Evolutionary conservation across 2,113 vertebrate species (phyloP), one percentile per base, ranked within the genome.

Genomic region (Dipodomys merriami): DNA sequence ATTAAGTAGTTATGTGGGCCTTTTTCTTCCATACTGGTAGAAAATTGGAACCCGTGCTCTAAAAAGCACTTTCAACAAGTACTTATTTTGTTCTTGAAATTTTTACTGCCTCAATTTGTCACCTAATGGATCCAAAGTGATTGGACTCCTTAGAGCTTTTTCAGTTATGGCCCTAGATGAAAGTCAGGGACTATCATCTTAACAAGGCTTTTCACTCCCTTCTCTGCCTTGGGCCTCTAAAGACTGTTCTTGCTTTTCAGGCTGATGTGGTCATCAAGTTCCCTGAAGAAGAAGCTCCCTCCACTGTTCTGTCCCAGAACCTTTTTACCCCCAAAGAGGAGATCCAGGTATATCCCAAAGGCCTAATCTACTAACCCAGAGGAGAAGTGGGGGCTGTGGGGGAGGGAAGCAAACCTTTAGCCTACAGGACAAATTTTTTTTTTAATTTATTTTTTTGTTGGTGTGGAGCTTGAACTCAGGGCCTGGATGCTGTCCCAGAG

Each of bases 241-340:
- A 57, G 7, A 49, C 64, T 76, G 0, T 33, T 92, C 1, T 0
- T 94, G 94, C 29, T 65, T 97, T 94, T 90, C 94, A 99, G 99
- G 99, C 99, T 86, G 99, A 99, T 91, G 98, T 99, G 65, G 96
- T 99, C 27, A 98, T 99, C 95, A 99, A 99, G 96, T 99, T 99
- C 94, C 98, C 99, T 88, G 99, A 99, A 65, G 99, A 99, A 95
- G 99, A 99, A 94, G 98, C 97, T 1, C 99, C 99, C 9, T 98
- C 98, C 7, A 97, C 98, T 65, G 97, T 99, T 95, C 99, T 99
- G 95, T 97, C 99, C 64, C 99, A 99, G 98, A 99, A 98, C 15
- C 98, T 99, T 67, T 99, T 99, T 79, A 97, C 98, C 71, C 99
- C 99, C 78, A 99, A 99, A 97, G 99, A 99, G 93, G 99, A 99